Evolutionary conservation across 1,140 invertebrate genomes (phyloP).

Genomic region (Gryllus bimaculatus): DNA sequence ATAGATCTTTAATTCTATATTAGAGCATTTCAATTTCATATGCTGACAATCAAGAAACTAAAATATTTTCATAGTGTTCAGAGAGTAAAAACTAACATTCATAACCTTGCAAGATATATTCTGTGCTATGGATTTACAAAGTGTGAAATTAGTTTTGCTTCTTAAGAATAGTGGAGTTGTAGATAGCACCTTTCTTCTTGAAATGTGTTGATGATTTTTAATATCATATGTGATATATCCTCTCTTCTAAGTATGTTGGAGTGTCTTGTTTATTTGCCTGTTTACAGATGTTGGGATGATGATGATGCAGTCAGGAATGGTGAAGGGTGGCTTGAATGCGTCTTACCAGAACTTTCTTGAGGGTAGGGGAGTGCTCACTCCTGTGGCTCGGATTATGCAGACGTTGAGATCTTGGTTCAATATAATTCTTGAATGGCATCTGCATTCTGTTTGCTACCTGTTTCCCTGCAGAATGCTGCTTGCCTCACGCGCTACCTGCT

Average conservation of each 20-base stretch:
- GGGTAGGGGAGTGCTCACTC: slow-evolving; percentile 47
- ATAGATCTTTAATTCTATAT: too few relatives aligned
- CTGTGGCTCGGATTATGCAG: neutral
- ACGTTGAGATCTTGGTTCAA: neutral
- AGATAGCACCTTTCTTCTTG: too few relatives aligned
- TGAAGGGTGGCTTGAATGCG: slow-evolving; percentile 70
- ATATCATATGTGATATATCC: too few relatives aligned
- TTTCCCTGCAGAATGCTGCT: slow-evolving; percentile 1
- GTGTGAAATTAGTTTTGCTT: too few relatives aligned
- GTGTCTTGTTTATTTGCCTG: neutral
- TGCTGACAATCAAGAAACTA: too few relatives aligned
- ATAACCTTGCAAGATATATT: too few relatives aligned
- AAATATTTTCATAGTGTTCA: too few relatives aligned
- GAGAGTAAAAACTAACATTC: too few relatives aligned
- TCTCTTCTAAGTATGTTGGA: neutral
- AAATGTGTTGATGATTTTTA: too few relatives aligned
- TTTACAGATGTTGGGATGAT: slow-evolving; percentile 89
- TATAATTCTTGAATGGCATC: slow-evolving; percentile 1
- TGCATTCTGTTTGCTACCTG: slow-evolving; percentile 3
- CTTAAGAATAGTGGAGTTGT: too few relatives aligned
- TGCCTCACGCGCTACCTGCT: neutral
- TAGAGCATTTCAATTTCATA: too few relatives aligned
- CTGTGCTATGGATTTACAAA: too few relatives aligned
- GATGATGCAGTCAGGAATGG: slow-evolving; percentile 88
- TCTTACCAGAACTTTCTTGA: slow-evolving; percentile 67